Percentiles rank a stretch among this genome's conserved stretches.
Conservation (phyloP, 2,113 vertebrate species). For the Illadopsis cleaveri region DNA sequence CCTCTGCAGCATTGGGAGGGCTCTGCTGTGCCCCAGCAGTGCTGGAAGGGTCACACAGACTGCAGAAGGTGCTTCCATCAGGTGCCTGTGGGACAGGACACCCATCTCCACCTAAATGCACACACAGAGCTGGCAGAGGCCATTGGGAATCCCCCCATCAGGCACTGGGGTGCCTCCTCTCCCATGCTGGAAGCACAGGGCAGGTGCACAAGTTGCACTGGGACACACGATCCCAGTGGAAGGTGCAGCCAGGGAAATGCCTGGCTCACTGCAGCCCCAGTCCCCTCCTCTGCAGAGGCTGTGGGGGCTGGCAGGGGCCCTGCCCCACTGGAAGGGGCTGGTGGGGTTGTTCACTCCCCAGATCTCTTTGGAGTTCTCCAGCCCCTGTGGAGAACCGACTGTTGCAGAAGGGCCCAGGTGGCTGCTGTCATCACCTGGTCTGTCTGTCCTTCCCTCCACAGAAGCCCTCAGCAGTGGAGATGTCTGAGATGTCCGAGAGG, state of each 20-base stretch:
- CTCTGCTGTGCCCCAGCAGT: neutral
- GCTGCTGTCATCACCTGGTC: neutral
- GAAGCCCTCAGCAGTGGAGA: conserved; percentile 78
- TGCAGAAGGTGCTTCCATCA: neutral
- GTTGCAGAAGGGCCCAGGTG: neutral
- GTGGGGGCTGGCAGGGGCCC: too few species aligned
- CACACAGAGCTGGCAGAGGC: neutral
- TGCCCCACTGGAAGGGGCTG: neutral
- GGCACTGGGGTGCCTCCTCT: neutral
- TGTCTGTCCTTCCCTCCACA: conserved; percentile 43
- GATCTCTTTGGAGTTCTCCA: neutral
- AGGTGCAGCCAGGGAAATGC: neutral
- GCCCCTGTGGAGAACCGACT: neutral
- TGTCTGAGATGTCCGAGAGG: conserved; percentile 82
- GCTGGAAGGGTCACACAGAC: neutral
- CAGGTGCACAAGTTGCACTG: neutral
- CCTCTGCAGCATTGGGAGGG: neutral
- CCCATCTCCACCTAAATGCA: neutral
- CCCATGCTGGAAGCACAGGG: neutral
- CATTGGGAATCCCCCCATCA: neutral
- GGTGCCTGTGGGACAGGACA: neutral
- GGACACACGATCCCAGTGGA: rapidly evolving
- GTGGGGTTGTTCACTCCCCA: neutral
- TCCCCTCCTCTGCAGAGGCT: neutral
- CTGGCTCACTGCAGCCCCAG: neutral